Percentiles rank a stretch among this genome's conserved stretches.
Evolutionary conservation across 2,888 invertebrate species (phyloP).

Genomic region (Drosophila gaucha): DNA sequence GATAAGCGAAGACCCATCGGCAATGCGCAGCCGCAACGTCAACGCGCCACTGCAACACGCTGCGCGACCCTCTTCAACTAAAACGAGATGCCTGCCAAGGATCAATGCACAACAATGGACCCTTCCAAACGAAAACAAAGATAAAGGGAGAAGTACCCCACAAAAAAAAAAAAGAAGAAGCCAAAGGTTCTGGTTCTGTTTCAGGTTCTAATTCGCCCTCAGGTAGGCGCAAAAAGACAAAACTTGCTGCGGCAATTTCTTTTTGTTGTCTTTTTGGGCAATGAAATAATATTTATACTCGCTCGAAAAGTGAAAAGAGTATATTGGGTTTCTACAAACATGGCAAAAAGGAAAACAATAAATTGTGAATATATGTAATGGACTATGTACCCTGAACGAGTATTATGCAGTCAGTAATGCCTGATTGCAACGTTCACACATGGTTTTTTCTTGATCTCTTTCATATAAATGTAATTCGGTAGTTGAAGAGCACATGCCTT

Average conservation of each 20-base stretch:
- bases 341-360: no score
- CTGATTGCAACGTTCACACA: background rate
- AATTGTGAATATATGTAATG: no score
- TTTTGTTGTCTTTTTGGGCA: slow-evolving; percentile 42
- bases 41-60: slow-evolving; percentile 52
- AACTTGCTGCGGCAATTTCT: slow-evolving; percentile 52
- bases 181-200: slow-evolving; percentile 15
- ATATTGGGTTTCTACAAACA: no score
- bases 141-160: background rate
- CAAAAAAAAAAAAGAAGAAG: slow-evolving; percentile 3
- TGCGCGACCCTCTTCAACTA: slow-evolving; percentile 67
- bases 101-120: slow-evolving; percentile 36
- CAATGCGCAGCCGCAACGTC: slow-evolving; percentile 68
- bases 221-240: slow-evolving; percentile 45
- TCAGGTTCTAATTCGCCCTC: slow-evolving; percentile 44
- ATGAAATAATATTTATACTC: slow-evolving; percentile 16
- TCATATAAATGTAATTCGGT: slow-evolving; percentile 43
- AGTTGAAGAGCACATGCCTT: slow-evolving; percentile 23
- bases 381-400: no score
- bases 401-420: background rate
- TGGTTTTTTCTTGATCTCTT: slow-evolving; percentile 1
- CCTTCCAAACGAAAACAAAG: background rate
- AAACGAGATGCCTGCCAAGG: slow-evolving; percentile 30
- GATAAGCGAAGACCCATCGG: slow-evolving; percentile 44
- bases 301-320: background rate